These are phyloP conservation scores for Melinaea menophilus DNA, from an alignment of 2,888 invertebrate species.

Conservation along the genomic window DNA sequence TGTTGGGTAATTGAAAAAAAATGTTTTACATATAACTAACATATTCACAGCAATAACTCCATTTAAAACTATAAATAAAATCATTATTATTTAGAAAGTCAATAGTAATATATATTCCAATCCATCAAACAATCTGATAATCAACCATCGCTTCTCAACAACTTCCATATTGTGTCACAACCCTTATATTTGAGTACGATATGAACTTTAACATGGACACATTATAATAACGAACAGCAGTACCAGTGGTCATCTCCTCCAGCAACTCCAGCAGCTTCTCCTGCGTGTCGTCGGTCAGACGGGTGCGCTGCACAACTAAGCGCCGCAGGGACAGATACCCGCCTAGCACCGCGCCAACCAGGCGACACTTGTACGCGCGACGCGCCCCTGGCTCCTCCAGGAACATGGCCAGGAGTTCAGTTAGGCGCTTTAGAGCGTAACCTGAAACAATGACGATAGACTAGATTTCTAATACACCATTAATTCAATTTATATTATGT, in stretches of 20 bases:
- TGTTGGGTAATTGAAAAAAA: too few relatives aligned
- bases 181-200: background rate
- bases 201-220: too few relatives aligned
- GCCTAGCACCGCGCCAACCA: slow-evolving; percentile 94
- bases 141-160: too few relatives aligned
- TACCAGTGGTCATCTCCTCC: slow-evolving; percentile 96
- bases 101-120: too few relatives aligned
- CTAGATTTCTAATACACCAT: too few relatives aligned
- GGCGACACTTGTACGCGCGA: slow-evolving; percentile 91
- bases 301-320: slow-evolving; percentile 95
- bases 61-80: too few relatives aligned
- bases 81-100: too few relatives aligned
- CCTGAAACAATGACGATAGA: slow-evolving; percentile 61
- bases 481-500: too few relatives aligned
- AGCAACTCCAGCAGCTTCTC: slow-evolving; percentile 94
- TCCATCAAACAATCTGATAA: too few relatives aligned
- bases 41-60: too few relatives aligned
- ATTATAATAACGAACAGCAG: background rate
- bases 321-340: slow-evolving; percentile 94
- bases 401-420: slow-evolving; percentile 92
- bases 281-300: slow-evolving; percentile 97
- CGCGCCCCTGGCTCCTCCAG: slow-evolving; percentile 92
- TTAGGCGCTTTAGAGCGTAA: slow-evolving; percentile 92
- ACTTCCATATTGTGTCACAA: too few relatives aligned
- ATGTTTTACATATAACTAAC: too few relatives aligned